These are phyloP conservation scores for Oreortyx pictus DNA, from an alignment of 2,797 vertebrate genomes.

Conservation along the genomic window DNA sequence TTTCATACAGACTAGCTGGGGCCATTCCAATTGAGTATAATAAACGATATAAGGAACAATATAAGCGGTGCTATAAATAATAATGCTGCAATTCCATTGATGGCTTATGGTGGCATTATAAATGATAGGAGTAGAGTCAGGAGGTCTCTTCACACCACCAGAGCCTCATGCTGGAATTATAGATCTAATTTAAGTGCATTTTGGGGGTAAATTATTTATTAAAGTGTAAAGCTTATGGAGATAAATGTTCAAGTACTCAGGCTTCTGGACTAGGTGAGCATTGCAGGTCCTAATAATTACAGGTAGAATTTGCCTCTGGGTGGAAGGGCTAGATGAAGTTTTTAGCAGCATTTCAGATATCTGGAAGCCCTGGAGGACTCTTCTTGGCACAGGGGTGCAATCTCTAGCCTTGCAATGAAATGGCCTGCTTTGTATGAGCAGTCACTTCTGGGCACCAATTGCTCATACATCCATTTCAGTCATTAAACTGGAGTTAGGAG, in stretches of 20 bases:
- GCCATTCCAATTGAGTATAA: slow-evolving; percentile 66
- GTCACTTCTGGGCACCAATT: slow-evolving; percentile 12
- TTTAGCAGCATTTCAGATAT: slow-evolving; percentile 31
- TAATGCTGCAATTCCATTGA: slow-evolving; percentile 67
- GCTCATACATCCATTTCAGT: slow-evolving; percentile 6
- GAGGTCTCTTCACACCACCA: slow-evolving; percentile 70
- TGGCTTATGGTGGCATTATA: slow-evolving; percentile 71
- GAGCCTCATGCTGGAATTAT: slow-evolving; percentile 64
- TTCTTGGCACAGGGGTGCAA: neutral
- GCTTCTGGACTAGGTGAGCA: slow-evolving; percentile 41
- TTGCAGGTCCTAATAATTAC: slow-evolving; percentile 49
- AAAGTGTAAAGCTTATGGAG: slow-evolving; percentile 66
- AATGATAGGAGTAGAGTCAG: slow-evolving; percentile 67
- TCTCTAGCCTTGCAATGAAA: neutral
- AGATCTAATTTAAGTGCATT: slow-evolving; percentile 72
- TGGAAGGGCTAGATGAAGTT: slow-evolving; percentile 2
- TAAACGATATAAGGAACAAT: slow-evolving; percentile 68
- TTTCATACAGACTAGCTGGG: slow-evolving; percentile 33
- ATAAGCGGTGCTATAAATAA: slow-evolving; percentile 70
- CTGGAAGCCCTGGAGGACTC: neutral
- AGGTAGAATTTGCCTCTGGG: slow-evolving; percentile 31
- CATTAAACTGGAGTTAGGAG: neutral
- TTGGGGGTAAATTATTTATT: slow-evolving; percentile 76
- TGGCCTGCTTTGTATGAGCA: neutral
- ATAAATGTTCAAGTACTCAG: slow-evolving; percentile 57